Evolutionary conservation across 2,888 invertebrate species (phyloP).

Genomic region (Mythimna lalbum): DNA sequence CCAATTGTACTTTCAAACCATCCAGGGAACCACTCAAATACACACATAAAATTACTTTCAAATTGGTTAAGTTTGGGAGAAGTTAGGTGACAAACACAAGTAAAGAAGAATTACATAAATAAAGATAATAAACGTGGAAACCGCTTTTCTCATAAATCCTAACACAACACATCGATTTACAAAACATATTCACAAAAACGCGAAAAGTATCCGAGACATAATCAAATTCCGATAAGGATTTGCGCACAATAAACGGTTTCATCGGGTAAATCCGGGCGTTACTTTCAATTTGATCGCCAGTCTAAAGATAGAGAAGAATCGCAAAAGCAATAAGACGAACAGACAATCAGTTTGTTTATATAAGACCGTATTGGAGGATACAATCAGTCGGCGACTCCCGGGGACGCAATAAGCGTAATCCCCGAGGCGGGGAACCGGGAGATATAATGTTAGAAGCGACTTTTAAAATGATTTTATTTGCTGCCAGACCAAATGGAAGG

Average conservation of each 20-base stretch:
- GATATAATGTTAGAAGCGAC: slow-evolving; percentile 70
- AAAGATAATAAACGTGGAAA: neutral
- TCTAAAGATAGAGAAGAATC: slow-evolving; percentile 69
- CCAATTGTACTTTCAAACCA: no score
- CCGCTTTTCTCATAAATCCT: neutral
- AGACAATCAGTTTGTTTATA: slow-evolving; percentile 87
- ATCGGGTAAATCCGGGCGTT: slow-evolving; percentile 65
- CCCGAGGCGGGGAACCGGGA: slow-evolving; percentile 68
- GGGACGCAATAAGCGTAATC: slow-evolving; percentile 88
- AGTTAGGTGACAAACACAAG: no score
- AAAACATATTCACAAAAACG: slow-evolving; percentile 22
- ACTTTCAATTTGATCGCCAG: slow-evolving; percentile 66
- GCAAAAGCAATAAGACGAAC: slow-evolving; percentile 77
- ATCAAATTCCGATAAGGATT: slow-evolving; percentile 64
- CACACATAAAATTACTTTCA: no score
- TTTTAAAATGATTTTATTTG: slow-evolving; percentile 54
- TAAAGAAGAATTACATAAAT: no score
- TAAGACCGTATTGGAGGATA: slow-evolving; percentile 80
- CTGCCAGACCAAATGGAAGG: slow-evolving; percentile 26
- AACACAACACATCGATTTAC: slow-evolving; percentile 1
- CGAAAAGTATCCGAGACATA: slow-evolving; percentile 42
- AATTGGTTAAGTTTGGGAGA: no score
- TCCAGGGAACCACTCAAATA: no score
- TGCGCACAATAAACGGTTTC: slow-evolving; percentile 65
- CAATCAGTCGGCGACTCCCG: slow-evolving; percentile 81